Conservation (phyloP, 2,113 vertebrate species). For the Nipponia nippon region DNA sequence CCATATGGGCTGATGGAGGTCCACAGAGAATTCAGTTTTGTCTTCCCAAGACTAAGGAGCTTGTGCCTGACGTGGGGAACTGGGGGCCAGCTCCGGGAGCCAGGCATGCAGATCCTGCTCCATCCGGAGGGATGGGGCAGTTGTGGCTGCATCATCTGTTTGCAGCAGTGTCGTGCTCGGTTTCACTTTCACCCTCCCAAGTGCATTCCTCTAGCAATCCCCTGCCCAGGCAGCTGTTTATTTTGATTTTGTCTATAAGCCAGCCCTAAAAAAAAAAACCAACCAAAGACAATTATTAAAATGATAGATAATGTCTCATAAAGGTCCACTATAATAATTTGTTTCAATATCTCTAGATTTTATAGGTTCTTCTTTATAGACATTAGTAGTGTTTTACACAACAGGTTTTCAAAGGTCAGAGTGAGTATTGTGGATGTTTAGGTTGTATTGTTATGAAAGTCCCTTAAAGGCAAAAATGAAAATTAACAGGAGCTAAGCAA, state of each 20-base stretch:
- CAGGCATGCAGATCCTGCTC: not conserved
- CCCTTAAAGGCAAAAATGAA: not conserved
- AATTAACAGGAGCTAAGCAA: not conserved
- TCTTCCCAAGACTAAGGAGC: not conserved
- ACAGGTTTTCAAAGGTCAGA: not conserved
- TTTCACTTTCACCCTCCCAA: not conserved
- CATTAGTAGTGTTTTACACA: not conserved
- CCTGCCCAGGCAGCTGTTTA: not conserved
- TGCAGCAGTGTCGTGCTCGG: not conserved
- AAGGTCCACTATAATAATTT: not conserved
- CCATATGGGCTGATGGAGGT: not conserved
- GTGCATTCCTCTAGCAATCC: not conserved
- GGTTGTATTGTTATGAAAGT: not conserved
- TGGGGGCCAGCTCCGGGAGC: not conserved
- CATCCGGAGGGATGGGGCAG: not conserved
- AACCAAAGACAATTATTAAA: not conserved
- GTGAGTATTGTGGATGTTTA: not conserved
- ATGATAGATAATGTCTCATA: not conserved
- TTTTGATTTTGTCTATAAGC: not conserved
- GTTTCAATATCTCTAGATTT: not conserved
- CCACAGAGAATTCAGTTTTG: not conserved
- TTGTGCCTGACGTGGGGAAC: not conserved
- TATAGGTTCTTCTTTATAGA: not conserved
- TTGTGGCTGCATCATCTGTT: not conserved
- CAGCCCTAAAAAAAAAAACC: not conserved